Percentiles rank a stretch among this genome's conserved stretches.
phyloP scores from a whole-genome alignment of 2,797 vertebrate genomes.

The Gadopsis bispinosus region DNA sequence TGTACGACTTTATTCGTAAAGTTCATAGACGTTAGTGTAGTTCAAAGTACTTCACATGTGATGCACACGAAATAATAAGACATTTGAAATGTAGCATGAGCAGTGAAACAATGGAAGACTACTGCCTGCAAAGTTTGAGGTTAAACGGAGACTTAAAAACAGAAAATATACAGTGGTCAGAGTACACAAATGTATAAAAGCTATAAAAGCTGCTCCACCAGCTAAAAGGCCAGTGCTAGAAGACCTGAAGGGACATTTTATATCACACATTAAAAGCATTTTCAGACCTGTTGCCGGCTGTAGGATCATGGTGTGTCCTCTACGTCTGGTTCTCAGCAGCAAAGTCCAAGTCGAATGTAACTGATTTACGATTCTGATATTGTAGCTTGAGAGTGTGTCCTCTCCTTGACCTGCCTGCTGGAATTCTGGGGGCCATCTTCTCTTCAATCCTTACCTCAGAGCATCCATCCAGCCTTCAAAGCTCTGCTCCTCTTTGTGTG shows the following conservation, averaged over 20 bases:
- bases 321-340: background rate
- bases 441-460: constrained; percentile 58
- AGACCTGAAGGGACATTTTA: background rate
- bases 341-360: background rate
- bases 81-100: no score
- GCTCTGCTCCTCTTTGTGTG: background rate
- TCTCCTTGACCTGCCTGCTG: constrained; percentile 50
- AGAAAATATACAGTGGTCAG: background rate
- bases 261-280: constrained; percentile 5
- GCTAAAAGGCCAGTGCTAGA: constrained; percentile 2
- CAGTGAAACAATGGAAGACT: background rate
- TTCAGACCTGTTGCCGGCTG: background rate
- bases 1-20: background rate
- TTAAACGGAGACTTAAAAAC: background rate
- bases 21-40: background rate
- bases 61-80: background rate
- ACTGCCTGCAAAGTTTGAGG: background rate
- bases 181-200: background rate
- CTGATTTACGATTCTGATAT: background rate
- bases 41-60: background rate
- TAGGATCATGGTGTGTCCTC: background rate
- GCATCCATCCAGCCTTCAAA: constrained; percentile 56
- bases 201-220: constrained; percentile 15
- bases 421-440: constrained; percentile 55
- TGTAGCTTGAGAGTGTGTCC: constrained; percentile 7